Conservation (phyloP, 2,797 vertebrate species). For the Luscinia luscinia region DNA sequence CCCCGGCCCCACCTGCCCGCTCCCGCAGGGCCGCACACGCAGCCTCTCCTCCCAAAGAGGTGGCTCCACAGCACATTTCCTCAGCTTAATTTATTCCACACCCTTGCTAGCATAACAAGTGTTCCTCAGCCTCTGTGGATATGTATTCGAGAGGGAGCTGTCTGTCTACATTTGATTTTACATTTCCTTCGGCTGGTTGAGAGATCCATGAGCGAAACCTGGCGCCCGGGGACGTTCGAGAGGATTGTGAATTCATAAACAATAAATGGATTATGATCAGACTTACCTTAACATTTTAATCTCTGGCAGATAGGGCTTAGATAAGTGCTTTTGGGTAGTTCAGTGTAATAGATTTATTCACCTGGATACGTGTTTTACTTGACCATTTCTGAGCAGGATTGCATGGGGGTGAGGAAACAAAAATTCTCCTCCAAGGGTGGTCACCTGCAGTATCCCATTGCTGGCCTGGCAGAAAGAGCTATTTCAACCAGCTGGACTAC, state of each 20-base stretch:
- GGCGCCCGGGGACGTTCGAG: background rate
- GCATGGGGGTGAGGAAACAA: background rate
- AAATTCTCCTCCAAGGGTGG: background rate
- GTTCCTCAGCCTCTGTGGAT: conserved; percentile 43
- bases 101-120: conserved; percentile 60
- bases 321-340: background rate
- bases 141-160: conserved; percentile 59
- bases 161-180: conserved; percentile 62
- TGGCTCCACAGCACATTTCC: conserved; percentile 51
- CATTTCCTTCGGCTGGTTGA: conserved; percentile 52
- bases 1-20: conserved; percentile 55
- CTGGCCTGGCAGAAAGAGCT: background rate
- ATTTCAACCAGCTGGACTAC: background rate
- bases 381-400: background rate
- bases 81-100: conserved; percentile 46
- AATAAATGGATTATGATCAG: conserved; percentile 48
- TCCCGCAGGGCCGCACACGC: conserved; percentile 5
- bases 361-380: fast-evolving
- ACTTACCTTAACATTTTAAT: background rate
- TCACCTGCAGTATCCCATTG: fast-evolving
- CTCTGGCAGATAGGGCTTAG: background rate
- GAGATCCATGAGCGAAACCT: conserved; percentile 50
- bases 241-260: conserved; percentile 46
- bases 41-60: conserved; percentile 1
- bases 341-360: background rate